Percentiles rank a stretch among this genome's conserved stretches.
phyloP scores from a whole-genome alignment of 2,888 invertebrate species.

The Drosophila multiciliata region DNA sequence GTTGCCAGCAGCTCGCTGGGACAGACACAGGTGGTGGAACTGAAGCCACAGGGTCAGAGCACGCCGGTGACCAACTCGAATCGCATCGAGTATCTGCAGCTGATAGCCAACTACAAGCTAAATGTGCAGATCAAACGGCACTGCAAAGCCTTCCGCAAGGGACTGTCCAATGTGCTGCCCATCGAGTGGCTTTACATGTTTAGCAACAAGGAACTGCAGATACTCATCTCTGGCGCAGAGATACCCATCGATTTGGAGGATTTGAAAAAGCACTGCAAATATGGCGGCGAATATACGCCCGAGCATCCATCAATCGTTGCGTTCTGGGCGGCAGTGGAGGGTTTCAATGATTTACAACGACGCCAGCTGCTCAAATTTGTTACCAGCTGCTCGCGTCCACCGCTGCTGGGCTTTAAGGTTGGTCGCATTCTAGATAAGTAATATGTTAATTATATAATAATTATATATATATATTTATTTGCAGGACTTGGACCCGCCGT shows the following conservation, averaged over 20 bases:
- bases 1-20: constrained; percentile 95
- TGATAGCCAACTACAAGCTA: constrained; percentile 97
- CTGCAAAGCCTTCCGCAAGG: constrained; percentile 94
- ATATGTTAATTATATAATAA: background rate
- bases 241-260: constrained; percentile 97
- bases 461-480: constrained; percentile 23
- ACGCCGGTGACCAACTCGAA: constrained; percentile 96
- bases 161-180: constrained; percentile 95
- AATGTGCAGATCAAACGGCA: constrained; percentile 95
- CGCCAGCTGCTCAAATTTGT: constrained; percentile 97
- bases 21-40: constrained; percentile 94
- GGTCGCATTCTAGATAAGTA: constrained; percentile 21
- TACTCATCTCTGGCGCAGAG: constrained; percentile 97
- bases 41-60: constrained; percentile 95
- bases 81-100: constrained; percentile 97
- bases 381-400: constrained; percentile 98
- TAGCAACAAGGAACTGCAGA: constrained; percentile 96
- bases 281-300: constrained; percentile 93
- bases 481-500: constrained; percentile 97
- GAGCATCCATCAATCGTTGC: constrained; percentile 93
- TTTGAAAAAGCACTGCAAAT: constrained; percentile 93
- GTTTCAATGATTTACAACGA: constrained; percentile 93
- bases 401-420: constrained; percentile 98
- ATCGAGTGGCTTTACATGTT: constrained; percentile 98
- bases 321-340: constrained; percentile 95